Evolutionary conservation across 2,888 invertebrate species (phyloP).

Genomic region (Sympetrum striolatum): DNA sequence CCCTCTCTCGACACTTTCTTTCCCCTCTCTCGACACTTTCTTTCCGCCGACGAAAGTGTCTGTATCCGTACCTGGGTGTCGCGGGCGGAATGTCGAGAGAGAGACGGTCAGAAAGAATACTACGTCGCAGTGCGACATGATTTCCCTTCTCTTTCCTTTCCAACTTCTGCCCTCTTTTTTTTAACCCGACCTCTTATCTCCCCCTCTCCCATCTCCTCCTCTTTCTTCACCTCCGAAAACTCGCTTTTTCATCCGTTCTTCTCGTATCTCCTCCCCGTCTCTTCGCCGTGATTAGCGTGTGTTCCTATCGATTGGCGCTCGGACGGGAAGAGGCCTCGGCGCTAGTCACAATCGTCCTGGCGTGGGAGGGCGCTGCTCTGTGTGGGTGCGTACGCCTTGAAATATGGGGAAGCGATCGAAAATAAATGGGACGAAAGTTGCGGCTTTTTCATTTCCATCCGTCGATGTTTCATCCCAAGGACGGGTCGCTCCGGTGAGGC

Average conservation of each 20-base stretch:
- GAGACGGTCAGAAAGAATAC: background rate
- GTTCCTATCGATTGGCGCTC: background rate
- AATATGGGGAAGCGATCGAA: no score
- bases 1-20: no score
- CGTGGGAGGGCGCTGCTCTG: background rate
- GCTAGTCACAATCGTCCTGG: background rate
- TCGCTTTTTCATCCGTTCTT: background rate
- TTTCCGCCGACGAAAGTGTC: background rate
- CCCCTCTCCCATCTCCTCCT: background rate
- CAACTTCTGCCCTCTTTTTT: background rate
- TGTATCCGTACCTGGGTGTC: background rate
- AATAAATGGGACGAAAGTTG: no score
- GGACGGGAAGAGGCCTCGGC: background rate
- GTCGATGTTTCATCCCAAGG: no score
- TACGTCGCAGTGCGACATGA: conserved; percentile 20
- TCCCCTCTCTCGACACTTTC: no score
- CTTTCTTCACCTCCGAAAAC: background rate
- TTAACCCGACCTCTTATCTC: background rate
- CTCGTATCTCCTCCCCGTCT: background rate
- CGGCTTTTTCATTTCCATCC: no score
- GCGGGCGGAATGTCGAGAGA: background rate
- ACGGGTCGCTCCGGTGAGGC: background rate
- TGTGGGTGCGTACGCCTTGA: background rate
- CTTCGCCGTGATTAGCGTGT: conserved; percentile 21
- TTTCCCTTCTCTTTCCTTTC: background rate